Evolutionary conservation across 2,797 vertebrate species (phyloP).

Genomic region (Xenentodon cancila): DNA sequence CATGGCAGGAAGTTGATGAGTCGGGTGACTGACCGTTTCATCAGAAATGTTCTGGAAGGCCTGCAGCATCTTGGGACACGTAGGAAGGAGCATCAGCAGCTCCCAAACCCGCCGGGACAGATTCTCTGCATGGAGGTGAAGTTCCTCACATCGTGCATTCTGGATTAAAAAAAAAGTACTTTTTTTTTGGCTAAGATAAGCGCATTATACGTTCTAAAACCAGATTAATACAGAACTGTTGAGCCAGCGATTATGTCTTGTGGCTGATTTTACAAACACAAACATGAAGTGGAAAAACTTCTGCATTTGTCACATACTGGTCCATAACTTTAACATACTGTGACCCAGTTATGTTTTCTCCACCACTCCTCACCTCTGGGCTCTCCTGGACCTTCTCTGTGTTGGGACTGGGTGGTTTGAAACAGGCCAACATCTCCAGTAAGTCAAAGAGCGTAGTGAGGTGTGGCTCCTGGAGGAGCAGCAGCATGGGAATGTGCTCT

Average conservation of each 20-base stretch:
- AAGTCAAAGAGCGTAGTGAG: slow-evolving; percentile 97
- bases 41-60: slow-evolving; percentile 98
- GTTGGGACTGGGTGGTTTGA: slow-evolving; percentile 89
- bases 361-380: slow-evolving; percentile 82
- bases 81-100: slow-evolving; percentile 96
- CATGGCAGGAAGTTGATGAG: neutral
- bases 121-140: slow-evolving; percentile 98
- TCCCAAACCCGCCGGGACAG: slow-evolving; percentile 98
- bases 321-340: neutral
- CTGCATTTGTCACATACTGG: too few relatives aligned
- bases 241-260: fast-evolving
- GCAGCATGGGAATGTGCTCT: slow-evolving; percentile 98
- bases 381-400: slow-evolving; percentile 86
- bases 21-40: slow-evolving; percentile 84
- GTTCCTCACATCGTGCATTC: slow-evolving; percentile 93
- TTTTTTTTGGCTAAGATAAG: too few relatives aligned
- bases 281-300: neutral
- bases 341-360: neutral
- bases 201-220: too few relatives aligned
- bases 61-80: slow-evolving; percentile 97
- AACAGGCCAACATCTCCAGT: slow-evolving; percentile 97
- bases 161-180: slow-evolving; percentile 63
- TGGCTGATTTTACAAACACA: neutral
- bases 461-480: slow-evolving; percentile 97
- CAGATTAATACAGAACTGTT: neutral